These are phyloP conservation scores for Agonum fuliginosum DNA, from an alignment of 2,888 invertebrate species.

Conservation along the genomic window DNA sequence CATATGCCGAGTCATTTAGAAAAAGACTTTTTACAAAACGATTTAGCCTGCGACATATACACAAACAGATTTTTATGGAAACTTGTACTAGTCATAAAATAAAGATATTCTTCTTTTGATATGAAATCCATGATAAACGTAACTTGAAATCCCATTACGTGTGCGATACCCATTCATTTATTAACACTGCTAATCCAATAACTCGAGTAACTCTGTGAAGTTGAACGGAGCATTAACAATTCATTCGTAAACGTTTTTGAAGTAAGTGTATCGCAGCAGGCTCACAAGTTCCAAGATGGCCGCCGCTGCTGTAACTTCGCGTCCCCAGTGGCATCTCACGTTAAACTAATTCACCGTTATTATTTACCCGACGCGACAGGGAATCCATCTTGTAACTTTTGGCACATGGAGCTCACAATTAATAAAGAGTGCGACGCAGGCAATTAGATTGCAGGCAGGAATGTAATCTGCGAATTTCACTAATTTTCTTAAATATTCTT, in stretches of 20 bases:
- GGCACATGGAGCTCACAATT: conserved; percentile 43
- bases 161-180: conserved; percentile 20
- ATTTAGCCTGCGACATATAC: no score
- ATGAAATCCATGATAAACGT: no score
- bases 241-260: conserved; percentile 39
- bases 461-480: no score
- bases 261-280: conserved; percentile 16
- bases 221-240: conserved; percentile 12
- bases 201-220: not conserved
- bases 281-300: conserved; percentile 23
- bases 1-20: no score
- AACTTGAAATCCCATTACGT: not conserved
- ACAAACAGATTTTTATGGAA: no score
- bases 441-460: no score
- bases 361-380: conserved; percentile 47
- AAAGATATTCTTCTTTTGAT: no score
- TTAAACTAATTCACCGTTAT: conserved; percentile 47
- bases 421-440: no score
- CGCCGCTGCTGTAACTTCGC: conserved; percentile 9
- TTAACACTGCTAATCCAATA: conserved; percentile 11
- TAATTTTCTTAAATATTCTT: no score
- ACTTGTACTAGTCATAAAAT: no score
- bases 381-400: conserved; percentile 52
- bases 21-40: no score
- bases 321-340: conserved; percentile 35